A percentile compares a stretch with the other conserved stretches of the same genome.
Evolutionary conservation across 2,113 vertebrate species (phyloP).

Genomic region (Epinephelus moara): DNA sequence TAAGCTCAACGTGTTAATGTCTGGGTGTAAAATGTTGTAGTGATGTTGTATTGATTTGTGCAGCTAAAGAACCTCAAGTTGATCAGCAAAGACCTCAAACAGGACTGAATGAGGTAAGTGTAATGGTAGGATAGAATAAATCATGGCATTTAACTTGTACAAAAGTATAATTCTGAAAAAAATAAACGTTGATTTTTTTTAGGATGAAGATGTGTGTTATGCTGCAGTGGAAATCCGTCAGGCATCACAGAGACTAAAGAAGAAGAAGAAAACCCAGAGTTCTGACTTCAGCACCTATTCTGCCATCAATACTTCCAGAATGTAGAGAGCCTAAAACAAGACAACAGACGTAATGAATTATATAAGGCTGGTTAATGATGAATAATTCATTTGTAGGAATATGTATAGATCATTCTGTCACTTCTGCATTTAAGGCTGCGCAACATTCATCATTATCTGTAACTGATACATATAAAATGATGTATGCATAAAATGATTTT

Average conservation of each 20-base stretch:
- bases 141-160: not conserved
- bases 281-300: conserved; percentile 59
- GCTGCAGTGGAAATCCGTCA: conserved; percentile 48
- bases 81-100: conserved; percentile 2
- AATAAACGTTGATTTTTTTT: not conserved
- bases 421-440: not conserved
- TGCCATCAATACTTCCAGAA: conserved; percentile 22
- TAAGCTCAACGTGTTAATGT: not conserved
- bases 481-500: not conserved
- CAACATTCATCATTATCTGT: not conserved
- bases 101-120: conserved; percentile 18
- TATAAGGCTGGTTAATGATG: not conserved
- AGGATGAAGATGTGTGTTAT: conserved; percentile 60
- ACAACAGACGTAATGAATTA: not conserved
- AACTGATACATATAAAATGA: too few relatives aligned
- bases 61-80: conserved; percentile 12
- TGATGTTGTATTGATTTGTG: not conserved
- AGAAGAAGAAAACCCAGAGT: conserved; percentile 24
- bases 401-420: not conserved
- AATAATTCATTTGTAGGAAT: not conserved
- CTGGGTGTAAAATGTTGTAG: not conserved
- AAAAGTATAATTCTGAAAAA: too few relatives aligned
- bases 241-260: conserved; percentile 41
- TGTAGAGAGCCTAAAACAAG: not conserved
- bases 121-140: not conserved